Conservation (phyloP, 2,797 vertebrate genomes). For the Pitangus sulphuratus region DNA sequence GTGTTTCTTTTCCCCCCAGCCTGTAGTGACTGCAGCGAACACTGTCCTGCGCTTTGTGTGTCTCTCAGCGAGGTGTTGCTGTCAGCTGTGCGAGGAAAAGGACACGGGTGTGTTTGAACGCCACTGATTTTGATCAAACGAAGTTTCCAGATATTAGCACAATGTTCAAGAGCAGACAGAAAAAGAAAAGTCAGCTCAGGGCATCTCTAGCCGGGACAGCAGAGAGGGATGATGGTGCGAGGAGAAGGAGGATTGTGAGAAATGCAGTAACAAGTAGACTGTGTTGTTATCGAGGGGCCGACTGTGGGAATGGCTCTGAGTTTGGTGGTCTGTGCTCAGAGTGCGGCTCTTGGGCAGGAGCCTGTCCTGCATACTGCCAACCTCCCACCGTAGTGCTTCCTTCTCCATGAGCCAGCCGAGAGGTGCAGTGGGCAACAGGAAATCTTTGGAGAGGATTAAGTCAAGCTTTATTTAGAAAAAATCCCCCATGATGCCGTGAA, state of each 20-base stretch:
- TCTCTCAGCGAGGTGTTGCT: neutral
- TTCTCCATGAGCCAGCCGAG: neutral
- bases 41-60: fast-evolving
- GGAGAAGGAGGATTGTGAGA: neutral
- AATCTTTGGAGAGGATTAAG: neutral
- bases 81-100: neutral
- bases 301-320: neutral
- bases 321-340: fast-evolving
- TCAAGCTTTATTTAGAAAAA: neutral
- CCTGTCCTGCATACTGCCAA: fast-evolving
- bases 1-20: fast-evolving
- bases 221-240: neutral
- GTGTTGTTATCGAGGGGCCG: neutral
- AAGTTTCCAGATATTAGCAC: neutral
- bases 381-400: neutral
- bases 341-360: neutral
- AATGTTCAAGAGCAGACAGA: fast-evolving
- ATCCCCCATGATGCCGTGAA: fast-evolving
- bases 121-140: fast-evolving
- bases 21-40: fast-evolving
- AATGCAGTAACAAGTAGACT: fast-evolving
- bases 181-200: neutral
- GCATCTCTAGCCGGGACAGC: fast-evolving
- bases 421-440: neutral
- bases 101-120: fast-evolving